A percentile compares a stretch with the other conserved stretches of the same genome.
phyloP scores from a whole-genome alignment of 2,888 invertebrate species.

The Leucophora obtusa region DNA sequence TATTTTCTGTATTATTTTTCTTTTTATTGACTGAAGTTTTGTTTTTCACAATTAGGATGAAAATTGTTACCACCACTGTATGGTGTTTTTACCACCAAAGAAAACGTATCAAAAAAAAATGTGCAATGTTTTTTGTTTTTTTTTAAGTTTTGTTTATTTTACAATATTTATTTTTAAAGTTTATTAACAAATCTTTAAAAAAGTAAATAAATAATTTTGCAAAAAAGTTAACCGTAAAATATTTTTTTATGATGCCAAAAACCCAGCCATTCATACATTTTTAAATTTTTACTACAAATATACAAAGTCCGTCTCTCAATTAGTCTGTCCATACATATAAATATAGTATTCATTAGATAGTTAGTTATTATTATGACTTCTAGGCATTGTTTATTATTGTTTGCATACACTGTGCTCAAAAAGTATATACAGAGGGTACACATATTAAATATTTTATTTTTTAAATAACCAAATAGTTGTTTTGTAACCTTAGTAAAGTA shows the following conservation, averaged over 20 bases:
- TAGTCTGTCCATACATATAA: background rate
- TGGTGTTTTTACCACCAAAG: no score
- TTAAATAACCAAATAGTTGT: no score
- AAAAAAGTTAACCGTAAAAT: conserved; percentile 25
- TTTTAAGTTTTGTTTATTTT: no score
- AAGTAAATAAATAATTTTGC: background rate
- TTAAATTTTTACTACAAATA: conserved; percentile 3
- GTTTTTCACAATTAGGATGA: no score
- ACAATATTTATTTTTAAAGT: background rate
- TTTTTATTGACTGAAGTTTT: no score
- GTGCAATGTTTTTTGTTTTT: no score
- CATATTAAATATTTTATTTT: no score
- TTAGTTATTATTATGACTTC: conserved; percentile 20
- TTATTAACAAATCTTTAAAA: conserved; percentile 5
- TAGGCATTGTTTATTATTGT: conserved; percentile 19
- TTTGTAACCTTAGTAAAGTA: no score
- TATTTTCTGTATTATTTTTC: no score
- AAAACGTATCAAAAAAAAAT: no score
- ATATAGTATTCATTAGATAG: conserved; percentile 15
- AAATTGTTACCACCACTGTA: no score
- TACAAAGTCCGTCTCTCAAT: background rate
- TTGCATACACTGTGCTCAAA: background rate
- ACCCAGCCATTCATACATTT: conserved; percentile 17
- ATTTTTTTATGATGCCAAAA: conserved; percentile 12
- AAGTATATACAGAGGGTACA: background rate